Base-by-base conservation (phyloP, 1,140 invertebrate genomes). In the Papilio glaucus region DNA sequence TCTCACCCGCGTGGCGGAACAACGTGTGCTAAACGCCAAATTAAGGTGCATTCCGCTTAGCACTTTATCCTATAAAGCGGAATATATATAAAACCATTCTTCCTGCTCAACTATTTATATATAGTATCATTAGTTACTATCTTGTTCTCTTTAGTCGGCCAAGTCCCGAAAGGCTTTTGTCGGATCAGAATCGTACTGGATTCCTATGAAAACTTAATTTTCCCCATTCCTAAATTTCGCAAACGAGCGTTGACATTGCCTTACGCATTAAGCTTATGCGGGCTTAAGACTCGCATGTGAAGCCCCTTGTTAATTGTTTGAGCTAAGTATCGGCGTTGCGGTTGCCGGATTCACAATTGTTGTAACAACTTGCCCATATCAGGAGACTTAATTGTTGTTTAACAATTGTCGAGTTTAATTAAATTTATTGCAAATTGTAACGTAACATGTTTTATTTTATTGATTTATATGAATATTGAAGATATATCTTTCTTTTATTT, bases 141-240 rank as follows among this genome's bases (percentile, higher is more conserved):
- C 82, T 85, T 83, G 82, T 87, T 88, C 86, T 87, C 85, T 89
- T 83, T 79, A 73, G 81, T 80, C 77, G 82, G 78, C 81, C 75
- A 77, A 81, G 77, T 76, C 77, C 81, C 80, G 75, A 84, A 86
- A 86, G 81, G 84, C 87, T 89, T 89, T 87, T 83, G 82, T 86
- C 79, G 85, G 87, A 90, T 90, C 81, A 87, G 81, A 77, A 73
- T 79, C 72, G 76, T 81, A 80, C 77, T 45, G 80, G 85, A 90
- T 86, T 88, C 86, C 86, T 90, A 89, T 86, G 85, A 91, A 91
- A 89, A 92, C 89, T 90, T 86, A 89, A 91, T 90, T 86, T 90
- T 88, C 18, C n/a, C 83, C 83, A 85, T 86, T 85, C 84, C 83
- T 84, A 84, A 88, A 88, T 87, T 85, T 85, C 88, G 81, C 79